Conservation (phyloP, 2,888 invertebrate species). For the Caenorhabditis sp. region DNA sequence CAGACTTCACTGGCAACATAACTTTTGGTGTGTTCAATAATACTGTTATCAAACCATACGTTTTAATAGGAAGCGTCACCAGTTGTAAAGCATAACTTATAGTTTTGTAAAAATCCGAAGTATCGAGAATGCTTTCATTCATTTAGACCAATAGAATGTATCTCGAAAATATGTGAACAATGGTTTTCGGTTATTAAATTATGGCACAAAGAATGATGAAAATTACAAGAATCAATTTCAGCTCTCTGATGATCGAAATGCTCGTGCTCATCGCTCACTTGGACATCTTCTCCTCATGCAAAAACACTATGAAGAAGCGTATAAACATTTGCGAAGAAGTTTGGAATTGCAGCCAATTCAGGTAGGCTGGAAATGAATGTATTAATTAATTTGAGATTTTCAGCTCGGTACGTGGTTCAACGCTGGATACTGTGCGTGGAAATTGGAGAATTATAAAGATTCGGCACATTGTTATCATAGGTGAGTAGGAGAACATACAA, state of each 20-base stretch:
- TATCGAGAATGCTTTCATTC: too few species aligned
- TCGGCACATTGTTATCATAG: conserved; percentile 50
- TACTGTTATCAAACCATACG: too few species aligned
- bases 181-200: too few species aligned
- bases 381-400: neutral
- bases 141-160: too few species aligned
- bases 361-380: conserved; percentile 22
- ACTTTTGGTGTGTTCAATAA: too few species aligned
- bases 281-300: conserved; percentile 81
- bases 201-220: neutral
- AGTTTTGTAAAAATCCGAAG: too few species aligned
- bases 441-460: conserved; percentile 61
- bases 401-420: conserved; percentile 66
- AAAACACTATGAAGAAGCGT: conserved; percentile 74
- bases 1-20: too few species aligned
- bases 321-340: conserved; percentile 70
- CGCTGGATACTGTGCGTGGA: conserved; percentile 66
- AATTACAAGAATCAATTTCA: conserved; percentile 56
- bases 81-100: too few species aligned
- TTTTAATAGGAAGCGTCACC: too few species aligned
- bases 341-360: conserved; percentile 64
- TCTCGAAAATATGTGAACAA: too few species aligned
- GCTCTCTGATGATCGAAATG: conserved; percentile 77
- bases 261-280: conserved; percentile 87
- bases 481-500: conserved; percentile 5